phyloP scores from a whole-genome alignment of 1,140 invertebrate species.

The Drosophila subobscura region DNA sequence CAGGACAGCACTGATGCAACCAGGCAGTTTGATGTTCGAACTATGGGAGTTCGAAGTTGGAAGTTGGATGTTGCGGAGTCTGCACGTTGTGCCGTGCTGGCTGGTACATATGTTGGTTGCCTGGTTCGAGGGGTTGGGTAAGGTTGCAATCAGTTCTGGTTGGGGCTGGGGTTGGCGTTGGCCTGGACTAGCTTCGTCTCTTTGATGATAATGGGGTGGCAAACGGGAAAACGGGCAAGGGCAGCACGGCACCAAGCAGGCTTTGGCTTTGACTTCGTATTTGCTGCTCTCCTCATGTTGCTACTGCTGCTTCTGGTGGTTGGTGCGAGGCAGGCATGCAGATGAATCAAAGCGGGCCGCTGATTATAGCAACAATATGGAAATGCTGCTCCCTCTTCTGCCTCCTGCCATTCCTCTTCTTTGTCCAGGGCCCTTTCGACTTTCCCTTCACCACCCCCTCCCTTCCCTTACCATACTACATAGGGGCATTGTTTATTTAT shows the following conservation, averaged over 20 bases:
- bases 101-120: constrained; percentile 3
- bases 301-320: constrained; percentile 10
- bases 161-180: neutral
- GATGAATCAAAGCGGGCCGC: constrained; percentile 77
- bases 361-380: constrained; percentile 80
- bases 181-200: constrained; percentile 50
- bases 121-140: constrained; percentile 14
- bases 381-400: constrained; percentile 50
- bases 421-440: no score
- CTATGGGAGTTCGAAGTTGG: no score
- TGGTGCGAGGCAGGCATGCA: constrained; percentile 56
- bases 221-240: constrained; percentile 24
- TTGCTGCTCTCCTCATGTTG: neutral
- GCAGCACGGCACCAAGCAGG: constrained; percentile 45
- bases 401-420: neutral
- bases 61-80: no score
- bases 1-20: no score
- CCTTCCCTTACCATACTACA: constrained; percentile 39
- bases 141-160: constrained; percentile 34
- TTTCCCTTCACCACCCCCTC: constrained; percentile 27
- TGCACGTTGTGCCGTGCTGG: neutral
- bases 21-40: no score
- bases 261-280: constrained; percentile 52
- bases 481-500: constrained; percentile 78
- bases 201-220: constrained; percentile 62